Evolutionary conservation across 2,797 vertebrate genomes (phyloP).

Genomic region (Bradypodion pumilum): DNA sequence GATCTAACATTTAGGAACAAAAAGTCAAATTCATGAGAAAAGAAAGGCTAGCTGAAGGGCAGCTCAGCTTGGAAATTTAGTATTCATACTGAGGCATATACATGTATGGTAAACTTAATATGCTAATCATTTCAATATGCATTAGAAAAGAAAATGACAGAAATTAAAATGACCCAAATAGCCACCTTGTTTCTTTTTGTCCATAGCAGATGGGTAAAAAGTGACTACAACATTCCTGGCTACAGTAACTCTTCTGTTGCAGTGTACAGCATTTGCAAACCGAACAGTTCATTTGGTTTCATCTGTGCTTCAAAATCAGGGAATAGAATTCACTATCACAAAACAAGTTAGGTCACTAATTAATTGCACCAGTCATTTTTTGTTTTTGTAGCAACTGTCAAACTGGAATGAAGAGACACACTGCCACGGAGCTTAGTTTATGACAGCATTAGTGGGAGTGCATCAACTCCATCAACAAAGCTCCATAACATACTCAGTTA

Average conservation of each 20-base stretch:
- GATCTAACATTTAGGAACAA: no score
- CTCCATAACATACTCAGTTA: background rate
- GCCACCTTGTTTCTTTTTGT: no score
- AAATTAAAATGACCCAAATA: no score
- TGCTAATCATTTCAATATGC: no score
- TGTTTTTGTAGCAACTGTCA: conserved; percentile 54
- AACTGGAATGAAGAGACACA: conserved; percentile 73
- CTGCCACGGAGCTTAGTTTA: conserved; percentile 74
- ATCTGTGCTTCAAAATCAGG: background rate
- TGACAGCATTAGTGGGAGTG: conserved; percentile 67
- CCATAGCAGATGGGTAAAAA: background rate
- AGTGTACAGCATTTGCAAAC: background rate
- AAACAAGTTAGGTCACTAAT: background rate
- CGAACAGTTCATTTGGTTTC: background rate
- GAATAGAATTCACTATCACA: background rate
- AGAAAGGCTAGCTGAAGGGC: no score
- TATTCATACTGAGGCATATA: no score
- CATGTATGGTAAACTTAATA: no score
- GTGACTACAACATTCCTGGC: background rate
- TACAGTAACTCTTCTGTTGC: background rate
- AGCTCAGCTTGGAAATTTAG: no score
- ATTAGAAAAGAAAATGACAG: no score
- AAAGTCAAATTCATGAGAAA: no score
- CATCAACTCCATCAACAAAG: conserved; percentile 64
- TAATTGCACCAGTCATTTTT: background rate